phyloP scores from a whole-genome alignment of 2,113 vertebrate genomes.

The Vicugna pacos region DNA sequence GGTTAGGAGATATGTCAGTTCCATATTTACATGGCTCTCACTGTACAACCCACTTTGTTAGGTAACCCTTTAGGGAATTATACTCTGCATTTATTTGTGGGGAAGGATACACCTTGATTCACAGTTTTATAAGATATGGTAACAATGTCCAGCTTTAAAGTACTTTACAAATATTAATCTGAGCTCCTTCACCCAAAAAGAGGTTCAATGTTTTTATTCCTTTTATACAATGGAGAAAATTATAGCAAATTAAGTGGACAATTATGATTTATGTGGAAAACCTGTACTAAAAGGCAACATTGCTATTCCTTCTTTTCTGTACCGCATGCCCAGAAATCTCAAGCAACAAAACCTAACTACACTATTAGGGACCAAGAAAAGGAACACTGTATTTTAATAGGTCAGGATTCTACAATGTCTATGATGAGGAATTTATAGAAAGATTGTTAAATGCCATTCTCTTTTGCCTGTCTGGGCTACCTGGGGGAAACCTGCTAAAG shows the following conservation, averaged over 20 bases:
- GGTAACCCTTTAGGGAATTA: background rate
- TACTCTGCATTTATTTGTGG: background rate
- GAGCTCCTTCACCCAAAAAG: background rate
- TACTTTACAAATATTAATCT: constrained; percentile 35
- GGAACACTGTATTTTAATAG: background rate
- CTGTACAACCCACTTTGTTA: background rate
- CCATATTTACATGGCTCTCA: background rate
- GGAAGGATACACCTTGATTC: background rate
- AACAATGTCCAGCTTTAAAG: background rate
- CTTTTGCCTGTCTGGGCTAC: background rate
- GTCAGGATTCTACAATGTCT: background rate
- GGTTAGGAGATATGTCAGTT: background rate
- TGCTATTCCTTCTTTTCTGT: background rate
- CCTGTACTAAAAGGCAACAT: background rate
- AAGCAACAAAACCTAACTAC: background rate
- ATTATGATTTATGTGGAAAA: background rate
- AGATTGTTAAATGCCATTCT: background rate
- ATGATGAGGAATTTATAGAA: background rate
- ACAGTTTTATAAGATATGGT: background rate
- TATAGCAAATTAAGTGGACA: background rate
- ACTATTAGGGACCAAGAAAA: background rate
- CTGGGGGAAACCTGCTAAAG: background rate
- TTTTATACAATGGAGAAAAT: constrained; percentile 14
- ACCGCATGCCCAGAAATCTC: background rate
- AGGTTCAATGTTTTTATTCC: background rate